A percentile compares a stretch with the other conserved stretches of the same genome.
phyloP scores from a whole-genome alignment of 2,888 invertebrate species.

The Bedellia somnulentella region DNA sequence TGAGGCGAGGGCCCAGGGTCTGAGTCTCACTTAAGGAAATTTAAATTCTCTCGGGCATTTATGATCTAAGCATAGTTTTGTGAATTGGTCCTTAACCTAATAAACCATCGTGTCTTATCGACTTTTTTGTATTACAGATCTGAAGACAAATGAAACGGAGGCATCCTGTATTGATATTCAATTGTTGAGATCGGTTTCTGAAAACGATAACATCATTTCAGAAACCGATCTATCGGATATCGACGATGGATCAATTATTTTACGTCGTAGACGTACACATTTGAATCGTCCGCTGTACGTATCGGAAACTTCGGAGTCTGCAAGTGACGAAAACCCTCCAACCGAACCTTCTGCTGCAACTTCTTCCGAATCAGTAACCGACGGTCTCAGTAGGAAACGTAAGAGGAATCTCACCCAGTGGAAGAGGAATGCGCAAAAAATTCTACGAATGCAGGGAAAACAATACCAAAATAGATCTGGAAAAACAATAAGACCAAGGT shows the following conservation, averaged over 20 bases:
- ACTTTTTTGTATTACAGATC: too few species aligned
- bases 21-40: too few species aligned
- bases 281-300: background rate
- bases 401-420: background rate
- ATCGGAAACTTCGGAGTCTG: background rate
- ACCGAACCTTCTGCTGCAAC: background rate
- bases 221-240: background rate
- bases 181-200: too few species aligned
- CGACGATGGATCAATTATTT: background rate
- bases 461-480: slow-evolving; percentile 1
- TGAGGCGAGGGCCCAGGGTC: too few species aligned
- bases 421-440: background rate
- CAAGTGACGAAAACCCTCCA: background rate
- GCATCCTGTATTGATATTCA: too few species aligned
- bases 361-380: background rate
- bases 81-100: too few species aligned
- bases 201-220: too few species aligned
- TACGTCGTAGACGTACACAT: background rate
- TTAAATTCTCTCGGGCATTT: too few species aligned
- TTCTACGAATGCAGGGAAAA: background rate
- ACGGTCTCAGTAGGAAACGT: background rate
- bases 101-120: too few species aligned
- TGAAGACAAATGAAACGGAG: too few species aligned
- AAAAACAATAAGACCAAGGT: background rate
- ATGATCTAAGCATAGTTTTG: too few species aligned